These are phyloP conservation scores for Sialis fuliginosa DNA, from an alignment of 2,888 invertebrate species.

Conservation along the genomic window DNA sequence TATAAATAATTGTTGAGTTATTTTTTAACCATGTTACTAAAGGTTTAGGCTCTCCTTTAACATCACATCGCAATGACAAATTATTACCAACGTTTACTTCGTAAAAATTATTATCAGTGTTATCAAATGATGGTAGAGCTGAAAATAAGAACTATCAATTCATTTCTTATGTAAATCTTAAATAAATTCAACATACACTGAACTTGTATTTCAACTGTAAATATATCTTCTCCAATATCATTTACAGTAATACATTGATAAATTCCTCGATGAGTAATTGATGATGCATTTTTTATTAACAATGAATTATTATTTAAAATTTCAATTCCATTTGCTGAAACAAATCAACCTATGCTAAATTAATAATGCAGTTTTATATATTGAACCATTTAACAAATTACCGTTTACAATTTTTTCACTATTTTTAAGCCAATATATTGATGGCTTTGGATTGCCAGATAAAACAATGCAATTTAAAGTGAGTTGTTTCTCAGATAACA, in stretches of 20 bases:
- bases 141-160: background rate
- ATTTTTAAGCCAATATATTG: conserved; percentile 38
- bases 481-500: background rate
- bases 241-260: conserved; percentile 27
- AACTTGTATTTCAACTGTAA: conserved; percentile 20
- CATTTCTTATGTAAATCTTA: background rate
- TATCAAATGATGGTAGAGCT: conserved; percentile 7
- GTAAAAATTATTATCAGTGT: conserved; percentile 5
- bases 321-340: conserved; percentile 1
- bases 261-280: conserved; percentile 16
- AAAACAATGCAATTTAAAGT: conserved; percentile 21
- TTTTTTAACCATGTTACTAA: conserved; percentile 29
- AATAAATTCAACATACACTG: conserved; percentile 21
- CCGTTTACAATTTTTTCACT: background rate
- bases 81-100: conserved; percentile 18
- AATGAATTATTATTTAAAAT: conserved; percentile 6
- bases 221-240: conserved; percentile 21
- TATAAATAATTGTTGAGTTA: conserved; percentile 20
- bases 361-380: background rate
- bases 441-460: conserved; percentile 37
- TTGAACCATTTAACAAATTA: background rate
- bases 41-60: conserved; percentile 25
- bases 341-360: background rate
- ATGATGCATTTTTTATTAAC: conserved; percentile 3
- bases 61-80: conserved; percentile 23